Conservation (phyloP, 2,113 vertebrate species). For the Uropsilus gracilis region DNA sequence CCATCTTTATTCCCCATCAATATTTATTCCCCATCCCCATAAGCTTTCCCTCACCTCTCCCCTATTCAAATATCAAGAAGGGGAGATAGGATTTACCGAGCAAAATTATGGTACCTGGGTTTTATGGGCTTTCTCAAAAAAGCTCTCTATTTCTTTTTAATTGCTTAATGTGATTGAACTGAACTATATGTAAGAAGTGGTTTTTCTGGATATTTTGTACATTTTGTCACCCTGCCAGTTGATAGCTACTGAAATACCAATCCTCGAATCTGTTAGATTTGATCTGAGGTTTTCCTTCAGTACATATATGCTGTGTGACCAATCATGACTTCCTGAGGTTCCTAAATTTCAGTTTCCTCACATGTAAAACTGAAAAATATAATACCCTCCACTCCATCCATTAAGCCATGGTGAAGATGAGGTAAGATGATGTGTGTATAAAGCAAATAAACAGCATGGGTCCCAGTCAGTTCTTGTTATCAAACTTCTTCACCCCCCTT, state of each 20-base stretch:
- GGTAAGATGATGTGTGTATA: neutral
- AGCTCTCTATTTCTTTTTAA: neutral
- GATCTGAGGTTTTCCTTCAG: neutral
- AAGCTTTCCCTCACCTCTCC: neutral
- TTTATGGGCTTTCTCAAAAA: neutral
- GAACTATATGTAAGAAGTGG: no score
- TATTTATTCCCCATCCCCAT: no score
- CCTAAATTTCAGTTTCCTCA: neutral
- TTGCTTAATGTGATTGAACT: neutral
- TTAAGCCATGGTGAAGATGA: neutral
- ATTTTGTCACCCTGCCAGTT: neutral
- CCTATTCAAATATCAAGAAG: neutral
- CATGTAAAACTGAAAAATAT: slow-evolving; percentile 5
- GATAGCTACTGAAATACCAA: neutral
- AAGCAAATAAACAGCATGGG: neutral
- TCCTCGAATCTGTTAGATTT: neutral
- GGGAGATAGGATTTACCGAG: neutral
- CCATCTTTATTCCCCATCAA: neutral
- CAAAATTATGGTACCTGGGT: neutral
- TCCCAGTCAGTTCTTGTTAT: neutral
- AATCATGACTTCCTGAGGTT: neutral
- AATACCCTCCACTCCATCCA: neutral
- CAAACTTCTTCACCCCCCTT: neutral
- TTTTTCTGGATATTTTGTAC: neutral
- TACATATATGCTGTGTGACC: neutral